phyloP scores from a whole-genome alignment of 2,113 vertebrate species.

The Okapia johnstoni region DNA sequence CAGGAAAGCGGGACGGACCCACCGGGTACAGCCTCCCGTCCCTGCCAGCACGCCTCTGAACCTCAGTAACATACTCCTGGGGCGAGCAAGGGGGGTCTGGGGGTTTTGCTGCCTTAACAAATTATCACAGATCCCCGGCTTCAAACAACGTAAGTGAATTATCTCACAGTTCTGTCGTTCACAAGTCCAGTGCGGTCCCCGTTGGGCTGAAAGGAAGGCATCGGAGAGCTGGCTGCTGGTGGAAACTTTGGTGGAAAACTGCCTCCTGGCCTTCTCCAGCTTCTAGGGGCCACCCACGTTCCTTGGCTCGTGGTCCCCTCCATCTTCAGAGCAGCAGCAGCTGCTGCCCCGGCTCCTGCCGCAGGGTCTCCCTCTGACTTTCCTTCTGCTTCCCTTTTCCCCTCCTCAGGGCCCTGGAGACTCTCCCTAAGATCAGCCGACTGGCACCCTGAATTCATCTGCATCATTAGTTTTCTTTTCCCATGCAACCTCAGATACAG shows the following conservation, averaged over 20 bases:
- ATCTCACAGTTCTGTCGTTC: fast-evolving
- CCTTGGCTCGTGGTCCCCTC: fast-evolving
- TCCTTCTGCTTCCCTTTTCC: neutral
- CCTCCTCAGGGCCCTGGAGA: fast-evolving
- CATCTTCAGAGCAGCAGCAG: fast-evolving
- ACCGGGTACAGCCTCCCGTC: fast-evolving
- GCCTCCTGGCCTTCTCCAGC: too few relatives aligned
- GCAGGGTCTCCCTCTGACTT: fast-evolving
- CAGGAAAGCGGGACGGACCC: neutral
- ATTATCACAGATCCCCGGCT: fast-evolving
- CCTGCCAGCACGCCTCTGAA: fast-evolving
- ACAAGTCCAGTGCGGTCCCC: fast-evolving
- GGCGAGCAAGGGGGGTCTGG: neutral
- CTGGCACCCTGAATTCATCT: fast-evolving
- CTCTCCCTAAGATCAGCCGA: fast-evolving
- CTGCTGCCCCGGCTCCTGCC: neutral
- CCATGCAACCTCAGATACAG: fast-evolving
- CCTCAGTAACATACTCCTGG: fast-evolving
- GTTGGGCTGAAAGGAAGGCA: fast-evolving
- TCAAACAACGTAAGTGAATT: fast-evolving
- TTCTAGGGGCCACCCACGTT: fast-evolving
- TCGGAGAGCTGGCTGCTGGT: fast-evolving
- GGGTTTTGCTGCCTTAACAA: neutral
- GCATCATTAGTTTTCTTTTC: fast-evolving
- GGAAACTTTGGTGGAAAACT: fast-evolving